phyloP scores from a whole-genome alignment of 2,888 invertebrate species.

The Napeogenes inachia region DNA sequence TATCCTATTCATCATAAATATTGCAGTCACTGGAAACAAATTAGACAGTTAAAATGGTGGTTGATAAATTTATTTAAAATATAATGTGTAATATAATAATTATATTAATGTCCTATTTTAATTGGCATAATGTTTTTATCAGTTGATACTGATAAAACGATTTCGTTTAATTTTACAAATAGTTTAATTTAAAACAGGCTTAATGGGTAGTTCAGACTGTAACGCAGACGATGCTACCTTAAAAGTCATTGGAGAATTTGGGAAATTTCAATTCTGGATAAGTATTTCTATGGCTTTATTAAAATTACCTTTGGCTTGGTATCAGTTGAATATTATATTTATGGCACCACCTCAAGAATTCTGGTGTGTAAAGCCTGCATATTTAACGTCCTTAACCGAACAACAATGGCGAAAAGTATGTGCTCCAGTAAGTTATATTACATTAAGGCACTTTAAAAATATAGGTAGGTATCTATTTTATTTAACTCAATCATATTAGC shows the following conservation, averaged over 20 bases:
- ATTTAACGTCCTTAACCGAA: conserved; percentile 44
- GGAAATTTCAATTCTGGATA: conserved; percentile 77
- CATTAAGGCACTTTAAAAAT: too few relatives aligned
- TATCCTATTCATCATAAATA: too few relatives aligned
- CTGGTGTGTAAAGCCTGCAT: conserved; percentile 71
- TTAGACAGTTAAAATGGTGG: too few relatives aligned
- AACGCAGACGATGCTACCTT: conserved; percentile 40
- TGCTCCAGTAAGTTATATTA: conserved; percentile 49
- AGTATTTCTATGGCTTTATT: conserved; percentile 75
- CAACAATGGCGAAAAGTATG: conserved; percentile 66
- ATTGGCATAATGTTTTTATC: too few relatives aligned
- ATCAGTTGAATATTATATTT: conserved; percentile 79
- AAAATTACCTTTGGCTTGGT: conserved; percentile 79
- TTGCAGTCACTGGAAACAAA: too few relatives aligned
- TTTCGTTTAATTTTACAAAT: too few relatives aligned
- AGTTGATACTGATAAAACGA: too few relatives aligned
- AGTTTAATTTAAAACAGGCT: too few relatives aligned
- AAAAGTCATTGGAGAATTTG: conserved; percentile 75
- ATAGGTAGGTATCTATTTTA: background rate
- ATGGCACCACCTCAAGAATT: conserved; percentile 79
- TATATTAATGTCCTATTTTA: too few relatives aligned
- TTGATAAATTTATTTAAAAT: too few relatives aligned
- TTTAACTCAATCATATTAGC: background rate
- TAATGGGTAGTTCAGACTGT: conserved; percentile 9
- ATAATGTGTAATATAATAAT: too few relatives aligned